Base-by-base conservation (phyloP, 2,113 vertebrate genomes). In the Proterorhinus semilunaris region DNA sequence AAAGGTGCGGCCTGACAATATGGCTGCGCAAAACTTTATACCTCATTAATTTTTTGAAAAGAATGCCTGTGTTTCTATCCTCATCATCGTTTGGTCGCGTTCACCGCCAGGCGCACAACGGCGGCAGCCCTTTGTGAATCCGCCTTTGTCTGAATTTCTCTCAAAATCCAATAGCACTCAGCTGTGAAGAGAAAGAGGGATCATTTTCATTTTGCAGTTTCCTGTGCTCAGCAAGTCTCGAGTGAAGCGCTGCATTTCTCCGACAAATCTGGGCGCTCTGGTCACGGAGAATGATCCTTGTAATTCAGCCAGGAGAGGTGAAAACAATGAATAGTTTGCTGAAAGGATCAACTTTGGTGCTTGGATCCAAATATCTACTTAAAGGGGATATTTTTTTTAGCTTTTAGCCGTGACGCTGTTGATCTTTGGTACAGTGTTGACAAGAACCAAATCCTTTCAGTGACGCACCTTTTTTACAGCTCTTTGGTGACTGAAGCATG, bases 151-250 rank as follows among this genome's bases (percentile, higher is more conserved):
- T 64, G 66, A 27, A 47, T 45, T 13, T 49, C 17, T 5, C 5
- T 7, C 48, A 52, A 45, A 54, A 51, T 44, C 13, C 36, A 42
- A 61, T 16, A 10, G 17, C 61, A 11, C 4, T 51, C n/a, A n/a
- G 21, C 64, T 68, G 68, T 79, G 80, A 27, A 74, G 53, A 70
- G 48, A 61, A 72, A 76, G 82, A 83, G 16, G 16, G 74, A 85
- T 82, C 61, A 65, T 78, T 68, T 75, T 54, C 0, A 67, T 83
- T 78, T 74, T 49, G 49, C 42, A 36, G 71, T 84, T 83, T 72
- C 46, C 70, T 48, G 15, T 68, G 57, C 78, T 79, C 83, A 83
- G 84, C 83, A 87, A 76, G 64, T 71, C 45, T 7, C 0, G 42
- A 54, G 58, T 78, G 74, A 83, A 72, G 10, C 63, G 80, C 55